These are phyloP conservation scores for Protobothrops mucrosquamatus DNA, from an alignment of 2,113 vertebrate species.

Conservation along the genomic window DNA sequence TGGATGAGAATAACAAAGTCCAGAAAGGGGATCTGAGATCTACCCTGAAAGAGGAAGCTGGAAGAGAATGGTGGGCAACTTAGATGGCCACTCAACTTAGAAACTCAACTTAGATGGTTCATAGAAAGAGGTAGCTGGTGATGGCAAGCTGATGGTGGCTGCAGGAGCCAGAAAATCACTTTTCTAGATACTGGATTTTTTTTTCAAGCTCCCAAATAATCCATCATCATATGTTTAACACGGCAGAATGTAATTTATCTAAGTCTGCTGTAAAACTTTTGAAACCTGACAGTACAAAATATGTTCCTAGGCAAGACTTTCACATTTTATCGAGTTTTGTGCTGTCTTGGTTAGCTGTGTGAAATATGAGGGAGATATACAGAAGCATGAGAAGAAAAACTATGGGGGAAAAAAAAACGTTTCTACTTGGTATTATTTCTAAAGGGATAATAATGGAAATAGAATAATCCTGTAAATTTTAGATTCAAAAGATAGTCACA, in stretches of 20 bases:
- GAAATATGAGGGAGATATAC: neutral
- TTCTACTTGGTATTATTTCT: constrained; percentile 17
- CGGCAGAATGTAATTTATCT: neutral
- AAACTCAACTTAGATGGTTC: neutral
- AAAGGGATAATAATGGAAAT: constrained; percentile 1
- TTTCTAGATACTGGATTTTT: neutral
- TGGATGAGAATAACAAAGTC: neutral
- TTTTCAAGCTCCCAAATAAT: too few species aligned
- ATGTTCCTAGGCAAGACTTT: neutral
- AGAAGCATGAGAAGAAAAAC: neutral
- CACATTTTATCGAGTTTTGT: neutral
- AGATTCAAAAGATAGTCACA: neutral
- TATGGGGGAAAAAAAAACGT: neutral
- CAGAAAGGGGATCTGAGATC: neutral
- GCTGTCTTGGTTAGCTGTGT: neutral
- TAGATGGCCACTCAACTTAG: neutral
- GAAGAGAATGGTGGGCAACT: neutral
- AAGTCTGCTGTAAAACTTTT: neutral
- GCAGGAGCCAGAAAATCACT: neutral
- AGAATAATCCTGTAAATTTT: neutral
- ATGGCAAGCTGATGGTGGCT: neutral
- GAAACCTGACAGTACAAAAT: neutral
- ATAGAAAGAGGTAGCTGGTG: neutral
- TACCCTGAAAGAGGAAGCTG: neutral
- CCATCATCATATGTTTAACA: neutral